These are phyloP conservation scores for Pterostichus madidus DNA, from an alignment of 2,888 invertebrate genomes.

Conservation along the genomic window DNA sequence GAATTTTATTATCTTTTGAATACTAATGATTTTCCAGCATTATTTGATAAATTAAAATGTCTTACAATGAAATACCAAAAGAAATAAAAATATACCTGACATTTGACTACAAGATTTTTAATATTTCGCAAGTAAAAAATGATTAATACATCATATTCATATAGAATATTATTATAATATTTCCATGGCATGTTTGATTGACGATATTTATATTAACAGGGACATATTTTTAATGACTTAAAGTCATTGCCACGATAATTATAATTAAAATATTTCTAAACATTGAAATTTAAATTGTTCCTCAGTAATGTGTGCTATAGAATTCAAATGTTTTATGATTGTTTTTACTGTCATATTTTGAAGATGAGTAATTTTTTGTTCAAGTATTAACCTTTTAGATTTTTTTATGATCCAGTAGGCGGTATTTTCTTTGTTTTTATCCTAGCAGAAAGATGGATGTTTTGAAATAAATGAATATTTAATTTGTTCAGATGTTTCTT, in stretches of 20 bases:
- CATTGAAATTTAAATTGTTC: slow-evolving; percentile 4
- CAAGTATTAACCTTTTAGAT: slow-evolving; percentile 18
- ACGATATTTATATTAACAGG: slow-evolving; percentile 14
- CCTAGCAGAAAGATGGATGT: slow-evolving; percentile 5
- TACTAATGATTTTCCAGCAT: slow-evolving; percentile 1
- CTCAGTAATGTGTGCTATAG: background rate
- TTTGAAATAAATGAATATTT: slow-evolving; percentile 33
- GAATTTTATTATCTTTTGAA: slow-evolving; percentile 11
- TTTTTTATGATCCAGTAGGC: slow-evolving; percentile 13
- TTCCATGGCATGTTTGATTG: background rate
- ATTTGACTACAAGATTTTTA: slow-evolving; percentile 2
- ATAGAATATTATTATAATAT: background rate
- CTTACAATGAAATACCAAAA: background rate
- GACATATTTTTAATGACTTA: slow-evolving; percentile 13
- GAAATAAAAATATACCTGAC: slow-evolving; percentile 24
- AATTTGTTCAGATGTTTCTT: slow-evolving; percentile 3
- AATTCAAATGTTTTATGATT: slow-evolving; percentile 15
- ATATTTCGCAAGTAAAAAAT: slow-evolving; percentile 30
- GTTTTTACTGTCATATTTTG: slow-evolving; percentile 2
- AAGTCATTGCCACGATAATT: slow-evolving; percentile 20
- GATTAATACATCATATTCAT: slow-evolving; percentile 28
- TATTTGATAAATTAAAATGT: slow-evolving; percentile 24
- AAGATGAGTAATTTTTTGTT: slow-evolving; percentile 21
- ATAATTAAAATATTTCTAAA: background rate
- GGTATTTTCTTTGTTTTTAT: slow-evolving; percentile 4